Evolutionary conservation across 2,797 vertebrate species (phyloP).

Genomic region (Carcharodon carcharias): DNA sequence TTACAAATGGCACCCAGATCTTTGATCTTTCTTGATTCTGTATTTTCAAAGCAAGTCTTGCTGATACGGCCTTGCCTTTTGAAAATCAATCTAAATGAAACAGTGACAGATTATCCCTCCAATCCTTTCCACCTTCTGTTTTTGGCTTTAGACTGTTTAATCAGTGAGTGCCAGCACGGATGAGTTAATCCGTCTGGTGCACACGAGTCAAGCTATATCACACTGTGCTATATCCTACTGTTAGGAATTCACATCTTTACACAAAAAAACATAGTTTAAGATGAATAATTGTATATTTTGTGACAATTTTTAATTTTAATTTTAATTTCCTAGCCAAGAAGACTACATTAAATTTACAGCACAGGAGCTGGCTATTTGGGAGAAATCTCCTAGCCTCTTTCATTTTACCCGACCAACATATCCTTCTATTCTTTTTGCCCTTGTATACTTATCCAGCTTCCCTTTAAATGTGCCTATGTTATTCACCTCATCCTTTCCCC

Average conservation of each 20-base stretch:
- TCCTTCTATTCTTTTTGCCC: not conserved
- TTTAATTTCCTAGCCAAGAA: not conserved
- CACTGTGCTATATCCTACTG: not conserved
- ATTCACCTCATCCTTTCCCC: not conserved
- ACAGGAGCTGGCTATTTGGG: no score
- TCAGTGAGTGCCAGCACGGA: not conserved
- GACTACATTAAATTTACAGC: not conserved
- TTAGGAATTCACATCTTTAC: not conserved
- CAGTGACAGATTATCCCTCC: not conserved
- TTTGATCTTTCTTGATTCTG: not conserved
- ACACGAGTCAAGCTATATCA: not conserved
- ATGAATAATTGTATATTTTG: no score
- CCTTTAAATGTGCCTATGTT: not conserved
- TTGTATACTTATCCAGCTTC: not conserved
- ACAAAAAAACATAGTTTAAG: not conserved
- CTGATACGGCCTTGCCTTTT: not conserved
- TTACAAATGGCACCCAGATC: not conserved
- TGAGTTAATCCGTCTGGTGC: not conserved
- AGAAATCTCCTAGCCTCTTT: not conserved
- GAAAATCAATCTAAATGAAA: not conserved
- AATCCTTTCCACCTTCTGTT: not conserved
- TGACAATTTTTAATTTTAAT: no score
- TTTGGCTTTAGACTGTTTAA: not conserved
- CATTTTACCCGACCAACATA: not conserved
- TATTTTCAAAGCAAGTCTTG: not conserved